Base-by-base conservation (phyloP, 2,888 invertebrate species). In the Gordius sp. region DNA sequence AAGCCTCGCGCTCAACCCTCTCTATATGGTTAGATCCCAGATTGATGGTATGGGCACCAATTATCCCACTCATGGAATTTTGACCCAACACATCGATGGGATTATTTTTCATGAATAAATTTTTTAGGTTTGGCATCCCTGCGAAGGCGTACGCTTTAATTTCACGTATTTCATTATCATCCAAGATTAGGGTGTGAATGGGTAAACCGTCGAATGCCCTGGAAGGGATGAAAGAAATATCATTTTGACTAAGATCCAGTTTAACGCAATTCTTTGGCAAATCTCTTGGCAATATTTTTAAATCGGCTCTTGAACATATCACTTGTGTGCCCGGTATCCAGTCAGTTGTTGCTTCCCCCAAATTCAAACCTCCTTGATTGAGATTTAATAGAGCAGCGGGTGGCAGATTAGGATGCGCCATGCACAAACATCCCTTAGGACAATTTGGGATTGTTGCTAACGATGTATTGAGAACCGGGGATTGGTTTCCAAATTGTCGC, bases 211-310 rank as follows among this genome's bases (percentile, higher is more conserved):
- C 26, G 26, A 54, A 54, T 8, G 26, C 27, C 26, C 26, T 25
- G 4, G 4, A 16, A 20, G 26, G 4, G 4, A 54, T 28, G 55
- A 25, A 27, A 27, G 55, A 25, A n/a, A 54, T 54, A 8, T 54
- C 55, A 23, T 54, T 54, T 54, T 54, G 26, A 20, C 55, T 54
- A 8, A 54, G 4, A 20, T 54, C 55, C 4, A 54, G 55, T 54
- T 54, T 54, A 2, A 28, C 20, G 2, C 26, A 16, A 8, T 54
- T 20, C 8, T 13, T 2, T 27, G 55, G 55, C 4, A 54, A 20
- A 54, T 28, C 20, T 54, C 28, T 24, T 27, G 55, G 55, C 4
- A 54, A 27, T 4, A 47, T 47, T 47, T 20, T 47, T 20, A 47
- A n/a, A 20, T 47, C 47, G 16, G 47, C 20, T 8, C 20, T 47